Evolutionary conservation across 2,797 vertebrate species (phyloP).

Genomic region (Sternotherus odoratus): DNA sequence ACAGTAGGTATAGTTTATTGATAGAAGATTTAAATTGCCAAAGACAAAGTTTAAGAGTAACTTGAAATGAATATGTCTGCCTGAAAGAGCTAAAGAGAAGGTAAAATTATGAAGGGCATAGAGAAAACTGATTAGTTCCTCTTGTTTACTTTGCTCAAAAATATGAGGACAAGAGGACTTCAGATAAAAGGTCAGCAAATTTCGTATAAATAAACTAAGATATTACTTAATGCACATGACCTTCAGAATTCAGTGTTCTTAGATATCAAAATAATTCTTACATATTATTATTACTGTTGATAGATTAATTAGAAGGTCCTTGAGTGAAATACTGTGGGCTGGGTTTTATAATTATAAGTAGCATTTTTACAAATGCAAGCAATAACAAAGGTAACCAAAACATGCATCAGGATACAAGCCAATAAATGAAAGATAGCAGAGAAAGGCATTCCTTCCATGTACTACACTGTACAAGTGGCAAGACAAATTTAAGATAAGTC

Average conservation of each 20-base stretch:
- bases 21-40: not conserved
- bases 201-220: not conserved
- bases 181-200: not conserved
- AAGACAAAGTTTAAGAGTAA: not conserved
- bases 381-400: not conserved
- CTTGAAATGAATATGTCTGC: not conserved
- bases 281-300: not conserved
- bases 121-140: not conserved
- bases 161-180: not conserved
- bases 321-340: not conserved
- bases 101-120: not conserved
- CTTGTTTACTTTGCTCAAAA: not conserved
- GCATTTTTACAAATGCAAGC: not conserved
- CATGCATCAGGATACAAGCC: not conserved
- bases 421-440: not conserved
- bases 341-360: not conserved
- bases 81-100: not conserved
- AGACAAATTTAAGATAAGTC: not conserved
- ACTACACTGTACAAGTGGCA: not conserved
- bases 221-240: accelerated
- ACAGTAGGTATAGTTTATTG: not conserved
- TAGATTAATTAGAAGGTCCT: not conserved
- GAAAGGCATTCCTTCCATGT: too few relatives aligned
- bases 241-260: not conserved
- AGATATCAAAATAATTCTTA: not conserved